Evolutionary conservation across 2,888 invertebrate species (phyloP), one percentile per base, ranked within the genome.

Genomic region (Abrostola triplasia): DNA sequence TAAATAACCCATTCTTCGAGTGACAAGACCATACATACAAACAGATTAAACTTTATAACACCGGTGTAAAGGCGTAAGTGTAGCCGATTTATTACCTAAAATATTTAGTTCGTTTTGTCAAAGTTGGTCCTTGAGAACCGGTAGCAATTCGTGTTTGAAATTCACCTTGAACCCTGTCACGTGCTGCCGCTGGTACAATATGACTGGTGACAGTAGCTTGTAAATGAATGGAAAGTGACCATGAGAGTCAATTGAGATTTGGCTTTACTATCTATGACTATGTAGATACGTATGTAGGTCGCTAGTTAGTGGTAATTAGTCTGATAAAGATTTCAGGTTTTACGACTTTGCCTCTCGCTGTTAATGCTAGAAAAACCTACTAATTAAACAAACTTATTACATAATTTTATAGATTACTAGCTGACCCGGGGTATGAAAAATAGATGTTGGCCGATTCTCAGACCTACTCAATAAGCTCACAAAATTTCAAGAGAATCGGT

Each of bases 121-220:
- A 47, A 47, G 35, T 35, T 56, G 56, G 38, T 56, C 56, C 56
- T 56, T 38, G 6, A 56, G 48, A 56, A 56, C 56, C 56, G 56
- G 56, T 56, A 48, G 13, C 37, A 37, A 38, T 9, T 12, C 44
- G 44, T 24, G 38, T 56, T 47, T 37, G 38, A 24, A 24, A 24
- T 35, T 44, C 9, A 36, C 48, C 38, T 56, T 38, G 37, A 47
- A 12, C 13, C 11, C 24, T 48, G 24, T 24, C 24, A 24, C 24
- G 24, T 48, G 37, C 10, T 35, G 6, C 36, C 11, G 5, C 24
- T 9, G 6, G 6, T 36, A 6, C 24, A 6, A 49, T 36, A 35
- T 11, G 5, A 47, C 13, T 47, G 24, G 44, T 47, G 44, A 24
- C 44, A 47, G 5, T 9, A 24, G 9, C 13, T 36, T n/a, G n/a